Base-by-base conservation (phyloP, 2,888 invertebrate species). In the Pseudococcus longispinus region DNA sequence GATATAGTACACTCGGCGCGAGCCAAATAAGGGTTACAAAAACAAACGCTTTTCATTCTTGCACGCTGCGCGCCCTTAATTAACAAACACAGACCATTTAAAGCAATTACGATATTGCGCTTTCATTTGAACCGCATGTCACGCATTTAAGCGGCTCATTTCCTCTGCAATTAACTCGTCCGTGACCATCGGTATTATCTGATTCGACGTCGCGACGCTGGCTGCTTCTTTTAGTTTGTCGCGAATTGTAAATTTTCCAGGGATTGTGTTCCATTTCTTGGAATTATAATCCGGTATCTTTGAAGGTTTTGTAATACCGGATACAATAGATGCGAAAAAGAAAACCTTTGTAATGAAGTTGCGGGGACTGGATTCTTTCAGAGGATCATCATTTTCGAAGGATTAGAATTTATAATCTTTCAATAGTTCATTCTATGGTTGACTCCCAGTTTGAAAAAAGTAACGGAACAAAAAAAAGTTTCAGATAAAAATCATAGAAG, bases 41-140 rank as follows among this genome's bases (percentile, higher is more conserved):
- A 70, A 70, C 70, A 70, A 70, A 70, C 70, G 70, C 60, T 70
- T 70, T 70, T 29, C 70, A 18, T 70, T 70, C 70, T 70, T 70
- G 29, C 70, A 70, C 29, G 29, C 70, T 70, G 70, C 70, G 70
- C 70, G 70, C 20, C 70, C 70, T 29, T 70, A 70, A 70, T 70
- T 70, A 70, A 70, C 70, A 70, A 70, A 70, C 70, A 70, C 70
- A 70, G 70, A 70, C 70, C 70, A 70, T 70, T 70, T 70, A 70
- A 70, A 70, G 70, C 70, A 70, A 70, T 70, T 70, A 70, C 70
- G 70, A 70, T 70, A 70, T 70, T 70, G 70, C 70, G 70, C 70
- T 70, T 70, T 29, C 70, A 70, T 70, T 70, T 70, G 70, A 70
- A 70, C 70, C 70, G 70, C 70, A 70, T 70, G 70, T 70, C 70